Base-by-base conservation (phyloP, 1,140 invertebrate species). In the Drosophila trapezifrons region DNA sequence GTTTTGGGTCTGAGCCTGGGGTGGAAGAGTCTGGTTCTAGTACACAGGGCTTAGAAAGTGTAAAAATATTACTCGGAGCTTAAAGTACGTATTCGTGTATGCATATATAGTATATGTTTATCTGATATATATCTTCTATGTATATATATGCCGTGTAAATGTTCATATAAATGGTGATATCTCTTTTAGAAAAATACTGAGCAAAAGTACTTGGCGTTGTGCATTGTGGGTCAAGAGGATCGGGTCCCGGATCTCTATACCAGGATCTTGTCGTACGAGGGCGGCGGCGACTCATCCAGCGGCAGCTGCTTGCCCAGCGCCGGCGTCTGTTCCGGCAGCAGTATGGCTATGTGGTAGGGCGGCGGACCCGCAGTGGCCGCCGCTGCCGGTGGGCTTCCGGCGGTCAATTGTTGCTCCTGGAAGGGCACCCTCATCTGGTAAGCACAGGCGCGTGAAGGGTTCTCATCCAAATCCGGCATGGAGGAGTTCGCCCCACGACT, bases 271-370 rank as follows among this genome's bases (percentile, higher is more conserved):
- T 94, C 94, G 67, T 94, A 94, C 69, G 94, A 94, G 47, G 94
- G 94, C 40, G 94, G 94, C 42, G 94, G 94, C 25, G 93, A 92
- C 77, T 94, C 94, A 69, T 92, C 91, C 67, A 87, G n/a, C 27
- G 72, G 77, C 32, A 93, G 90, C 38, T 92, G 77, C 18, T 92
- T 90, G 15, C 78, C 81, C 77, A 89, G 22, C 17, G 58, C 65
- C 38, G 70, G 55, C 13, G 85, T 84, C 42, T 89, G 84, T n/a
- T 93, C 93, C 38, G 94, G 94, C 77, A 94, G 92, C 20, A 94
- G 78, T 42, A 94, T 94, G 46, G 94, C 94, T 91, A 94, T 94
- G 80, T 94, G 93, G 90, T 94, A 94, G 35, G 94, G 94, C 15
- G 94, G 94, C 18, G 93, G 93, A 17, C 82, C 89, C 17, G 78